Evolutionary conservation across 2,888 invertebrate genomes (phyloP).

Genomic region (Ophioninae sp.): DNA sequence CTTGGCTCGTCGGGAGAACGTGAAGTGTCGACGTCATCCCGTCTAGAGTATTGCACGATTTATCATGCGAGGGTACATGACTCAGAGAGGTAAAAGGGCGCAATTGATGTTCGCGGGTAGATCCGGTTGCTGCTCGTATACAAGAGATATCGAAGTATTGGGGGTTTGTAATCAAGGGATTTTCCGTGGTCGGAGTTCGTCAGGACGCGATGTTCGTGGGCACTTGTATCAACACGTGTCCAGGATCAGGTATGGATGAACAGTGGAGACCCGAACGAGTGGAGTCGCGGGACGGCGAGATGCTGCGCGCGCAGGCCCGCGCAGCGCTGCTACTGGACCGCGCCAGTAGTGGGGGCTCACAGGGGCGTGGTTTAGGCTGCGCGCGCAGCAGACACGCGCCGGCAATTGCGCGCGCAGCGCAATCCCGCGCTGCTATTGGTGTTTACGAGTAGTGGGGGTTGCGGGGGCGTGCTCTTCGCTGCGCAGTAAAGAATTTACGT

Average conservation of each 20-base stretch:
- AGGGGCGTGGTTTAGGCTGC: too few species aligned
- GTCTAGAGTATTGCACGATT: slow-evolving; percentile 6
- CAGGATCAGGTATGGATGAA: background rate
- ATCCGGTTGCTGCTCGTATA: background rate
- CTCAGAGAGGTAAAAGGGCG: background rate
- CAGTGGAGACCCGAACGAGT: background rate
- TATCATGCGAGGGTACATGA: background rate
- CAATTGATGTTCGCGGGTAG: background rate
- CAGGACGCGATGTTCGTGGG: slow-evolving; percentile 10
- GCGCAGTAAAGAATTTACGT: background rate
- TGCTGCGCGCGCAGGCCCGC: too few species aligned
- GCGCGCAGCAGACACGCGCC: background rate
- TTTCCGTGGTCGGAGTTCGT: slow-evolving; percentile 60
- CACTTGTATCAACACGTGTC: background rate
- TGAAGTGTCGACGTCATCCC: slow-evolving; percentile 37
- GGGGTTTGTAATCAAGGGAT: slow-evolving; percentile 36
- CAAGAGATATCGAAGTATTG: background rate
- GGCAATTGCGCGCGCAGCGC: background rate
- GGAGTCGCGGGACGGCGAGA: background rate
- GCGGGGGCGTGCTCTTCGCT: background rate
- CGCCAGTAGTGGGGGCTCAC: too few species aligned
- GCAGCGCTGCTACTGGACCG: too few species aligned
- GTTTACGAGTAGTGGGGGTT: background rate
- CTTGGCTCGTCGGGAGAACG: slow-evolving; percentile 24
- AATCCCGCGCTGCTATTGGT: background rate